Conservation (phyloP, 2,888 invertebrate genomes). For the Falcaria lacertinaria region DNA sequence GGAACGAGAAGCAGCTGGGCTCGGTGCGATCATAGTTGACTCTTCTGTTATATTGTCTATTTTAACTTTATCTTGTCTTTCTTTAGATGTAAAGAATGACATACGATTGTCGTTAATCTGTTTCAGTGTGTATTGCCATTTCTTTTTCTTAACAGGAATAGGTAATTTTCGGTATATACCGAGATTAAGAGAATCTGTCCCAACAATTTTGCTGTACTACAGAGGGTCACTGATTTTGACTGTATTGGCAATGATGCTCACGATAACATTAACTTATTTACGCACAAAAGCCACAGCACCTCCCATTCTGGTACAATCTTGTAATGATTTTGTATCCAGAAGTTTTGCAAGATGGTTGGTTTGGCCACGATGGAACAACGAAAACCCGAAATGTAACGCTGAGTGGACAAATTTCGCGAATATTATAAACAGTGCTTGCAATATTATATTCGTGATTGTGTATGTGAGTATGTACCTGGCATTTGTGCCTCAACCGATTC, state of each 20-base stretch:
- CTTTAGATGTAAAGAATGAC: constrained; percentile 28
- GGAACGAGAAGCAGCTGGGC: constrained; percentile 33
- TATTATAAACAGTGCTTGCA: constrained; percentile 27
- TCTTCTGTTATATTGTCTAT: constrained; percentile 32
- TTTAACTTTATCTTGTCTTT: constrained; percentile 26
- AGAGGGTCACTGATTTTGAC: constrained; percentile 34
- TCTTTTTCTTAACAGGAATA: constrained; percentile 25
- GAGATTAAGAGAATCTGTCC: constrained; percentile 23
- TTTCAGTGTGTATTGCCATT: constrained; percentile 39
- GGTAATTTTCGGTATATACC: constrained; percentile 30
- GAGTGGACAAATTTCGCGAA: constrained; percentile 35
- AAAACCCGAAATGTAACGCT: constrained; percentile 7
- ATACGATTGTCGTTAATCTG: constrained; percentile 27
- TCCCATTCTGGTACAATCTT: constrained; percentile 20
- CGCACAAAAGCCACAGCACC: constrained; percentile 15
- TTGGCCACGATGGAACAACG: constrained; percentile 26
- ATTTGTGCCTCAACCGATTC: constrained; percentile 27
- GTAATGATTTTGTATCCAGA: constrained; percentile 25
- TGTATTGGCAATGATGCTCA: constrained; percentile 19
- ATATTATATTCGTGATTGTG: constrained; percentile 14
- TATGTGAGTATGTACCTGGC: constrained; percentile 28
- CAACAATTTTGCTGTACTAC: constrained; percentile 36
- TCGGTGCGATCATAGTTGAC: constrained; percentile 32
- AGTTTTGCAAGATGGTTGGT: constrained; percentile 21
- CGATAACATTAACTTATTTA: constrained; percentile 26